Conservation (phyloP, 2,113 vertebrate species). For the Sciurus niger region DNA sequence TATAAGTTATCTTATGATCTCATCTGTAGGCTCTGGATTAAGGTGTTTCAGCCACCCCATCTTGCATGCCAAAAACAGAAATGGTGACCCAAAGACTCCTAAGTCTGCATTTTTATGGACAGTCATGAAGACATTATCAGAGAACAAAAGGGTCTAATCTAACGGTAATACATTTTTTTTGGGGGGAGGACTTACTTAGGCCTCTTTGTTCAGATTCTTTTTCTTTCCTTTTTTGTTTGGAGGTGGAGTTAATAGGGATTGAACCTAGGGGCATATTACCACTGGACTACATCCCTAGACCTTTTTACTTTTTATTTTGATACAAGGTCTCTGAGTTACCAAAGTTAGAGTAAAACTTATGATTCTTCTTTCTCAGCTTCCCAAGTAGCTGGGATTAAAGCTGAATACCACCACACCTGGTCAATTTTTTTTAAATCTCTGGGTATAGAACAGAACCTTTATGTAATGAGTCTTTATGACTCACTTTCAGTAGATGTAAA, state of each 20-base stretch:
- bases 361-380: too few relatives aligned
- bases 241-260: too few relatives aligned
- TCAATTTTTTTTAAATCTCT: too few relatives aligned
- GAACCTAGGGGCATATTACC: too few relatives aligned
- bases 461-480: not conserved
- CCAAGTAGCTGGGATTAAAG: too few relatives aligned
- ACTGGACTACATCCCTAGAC: too few relatives aligned
- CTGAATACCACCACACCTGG: too few relatives aligned
- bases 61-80: not conserved
- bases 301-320: too few relatives aligned
- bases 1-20: not conserved
- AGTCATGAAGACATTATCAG: not conserved
- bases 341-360: too few relatives aligned
- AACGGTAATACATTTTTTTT: not conserved
- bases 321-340: too few relatives aligned
- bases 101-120: not conserved
- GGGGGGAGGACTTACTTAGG: not conserved
- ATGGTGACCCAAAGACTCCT: not conserved
- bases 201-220: not conserved
- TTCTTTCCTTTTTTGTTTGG: not conserved
- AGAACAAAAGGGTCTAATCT: not conserved
- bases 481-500: not conserved
- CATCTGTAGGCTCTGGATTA: not conserved
- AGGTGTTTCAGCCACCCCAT: not conserved
- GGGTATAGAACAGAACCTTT: not conserved